Percentiles rank a stretch among this genome's conserved stretches.
These are phyloP conservation scores for Ferrisia virgata DNA, from an alignment of 2,888 invertebrate species.

Conservation along the genomic window DNA sequence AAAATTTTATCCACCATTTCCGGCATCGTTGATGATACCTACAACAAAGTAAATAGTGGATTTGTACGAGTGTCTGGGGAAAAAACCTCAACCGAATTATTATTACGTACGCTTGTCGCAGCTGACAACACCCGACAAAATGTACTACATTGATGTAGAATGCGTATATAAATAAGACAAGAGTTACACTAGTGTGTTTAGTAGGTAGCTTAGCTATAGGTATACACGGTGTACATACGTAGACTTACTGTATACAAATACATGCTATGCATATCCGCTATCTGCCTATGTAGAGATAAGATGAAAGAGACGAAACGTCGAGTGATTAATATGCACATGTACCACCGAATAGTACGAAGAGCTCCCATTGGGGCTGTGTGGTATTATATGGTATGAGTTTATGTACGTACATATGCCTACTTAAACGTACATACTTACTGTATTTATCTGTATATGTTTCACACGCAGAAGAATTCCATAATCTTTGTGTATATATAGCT, in stretches of 20 bases:
- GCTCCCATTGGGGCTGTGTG: not conserved
- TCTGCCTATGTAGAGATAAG: not conserved
- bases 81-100: slow-evolving; percentile 8
- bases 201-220: too few relatives aligned
- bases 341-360: not conserved
- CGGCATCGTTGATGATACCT: not conserved
- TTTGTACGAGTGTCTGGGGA: not conserved
- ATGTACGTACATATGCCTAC: too few relatives aligned
- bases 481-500: not conserved
- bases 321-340: not conserved
- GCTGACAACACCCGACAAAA: not conserved
- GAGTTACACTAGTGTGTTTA: not conserved
- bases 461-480: slow-evolving; percentile 4
- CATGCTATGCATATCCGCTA: too few relatives aligned
- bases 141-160: too few relatives aligned
- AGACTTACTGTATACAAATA: too few relatives aligned
- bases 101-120: slow-evolving; percentile 1
- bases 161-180: not conserved
- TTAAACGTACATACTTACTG: too few relatives aligned
- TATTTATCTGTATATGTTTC: not conserved
- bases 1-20: slow-evolving; percentile 10
- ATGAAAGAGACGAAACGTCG: not conserved
- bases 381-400: not conserved
- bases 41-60: not conserved
- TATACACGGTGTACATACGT: not conserved